Base-by-base conservation (phyloP, 35 echinoderm and acorn worm species). In the Ophioderma brevispina region DNA sequence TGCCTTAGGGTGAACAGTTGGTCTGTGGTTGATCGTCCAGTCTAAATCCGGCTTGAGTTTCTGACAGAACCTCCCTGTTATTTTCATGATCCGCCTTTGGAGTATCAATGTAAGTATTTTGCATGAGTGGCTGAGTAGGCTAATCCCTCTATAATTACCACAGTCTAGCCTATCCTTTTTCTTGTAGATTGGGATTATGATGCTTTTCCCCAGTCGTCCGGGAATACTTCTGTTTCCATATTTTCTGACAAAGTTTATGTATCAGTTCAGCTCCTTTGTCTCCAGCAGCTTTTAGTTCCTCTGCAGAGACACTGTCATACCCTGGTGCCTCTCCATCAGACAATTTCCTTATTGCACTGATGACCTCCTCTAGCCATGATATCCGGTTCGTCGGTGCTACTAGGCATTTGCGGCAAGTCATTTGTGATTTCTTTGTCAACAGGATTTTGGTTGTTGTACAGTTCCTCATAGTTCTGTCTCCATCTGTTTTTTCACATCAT, bases 241-340 rank as follows among this genome's bases (percentile, higher is more conserved):
- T 52, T 52, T 52, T 11, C 8, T 52, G 8, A 21, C 46, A 52
- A 8, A 77, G 28, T 35, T 77, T 8, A 28, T 77, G 76, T 35
- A 77, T 77, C 76, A 77, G 8, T 77, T 77, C 80, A 25, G 14
- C 14, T 15, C 80, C 76, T 85, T 40, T 43, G 14, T 85, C 82
- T 63, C 82, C 82, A 13, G 82, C n/a, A 25, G 82, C 39, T 59
- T 64, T 52, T 64, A 85, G 55, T 64, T 85, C 82, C 39, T 63
- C 82, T 63, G 82, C 82, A 52, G 82, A 13, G 35, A 85, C 82
- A 85, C 18, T 85, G 82, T 85, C 82, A 85, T 85, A 85, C 30
- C 55, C 82, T 15, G 82, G 82, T 8, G 82, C 55, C 33, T 85
- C 70, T 33, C 82, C 49, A 63, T 85, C 82, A 34, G 40, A 23